Evolutionary conservation across 1,140 invertebrate species (phyloP), one percentile per base, ranked within the genome.

Genomic region (Tetraneura akinire): DNA sequence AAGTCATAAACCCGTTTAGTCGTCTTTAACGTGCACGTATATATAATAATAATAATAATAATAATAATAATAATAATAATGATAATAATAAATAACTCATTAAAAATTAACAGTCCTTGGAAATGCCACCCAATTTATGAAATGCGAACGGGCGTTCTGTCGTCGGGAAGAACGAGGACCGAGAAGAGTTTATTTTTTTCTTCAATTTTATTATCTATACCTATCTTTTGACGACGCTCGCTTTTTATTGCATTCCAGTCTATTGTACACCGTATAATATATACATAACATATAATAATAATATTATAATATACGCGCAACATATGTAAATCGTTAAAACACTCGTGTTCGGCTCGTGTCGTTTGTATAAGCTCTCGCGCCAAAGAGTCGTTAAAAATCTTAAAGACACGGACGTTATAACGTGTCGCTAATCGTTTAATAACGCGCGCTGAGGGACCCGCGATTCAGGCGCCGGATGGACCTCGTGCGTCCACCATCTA

Each of bases 321-420:
- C 74, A 45, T 78, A 78, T 78, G 74, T 78, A 78, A 78, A 78
- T 78, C 74, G 74, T 78, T 78, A 78, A 78, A 78, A 78, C 74
- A 62, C 74, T 78, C 74, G 11, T 78, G 55, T 62, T 29, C 53
- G 14, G 55, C 53, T 78, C 53, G n/a, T n/a, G n/a, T n/a, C n/a
- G 74, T 78, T 78, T 62, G 26, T 47, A 76, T 29, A 60, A 45
- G 32, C 11, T 14, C n/a, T 1, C 55, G 37, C 21, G 29, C 29
- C 73, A 21, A 55, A 62, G 55, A 62, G 55, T 78, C 74, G 74
- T 78, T 62, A 78, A 78, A 78, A 62, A 37, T 18, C 32, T 37
- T 4, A 21, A 62, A 78, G 42, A 78, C 55, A 78, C 45, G 2
- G 73, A 53, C 13, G 53, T 76, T 76, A 76, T 53, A 53, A 53